These are phyloP conservation scores for Poeciliopsis turrubarensis DNA, from an alignment of 2,113 vertebrate genomes.

Conservation along the genomic window DNA sequence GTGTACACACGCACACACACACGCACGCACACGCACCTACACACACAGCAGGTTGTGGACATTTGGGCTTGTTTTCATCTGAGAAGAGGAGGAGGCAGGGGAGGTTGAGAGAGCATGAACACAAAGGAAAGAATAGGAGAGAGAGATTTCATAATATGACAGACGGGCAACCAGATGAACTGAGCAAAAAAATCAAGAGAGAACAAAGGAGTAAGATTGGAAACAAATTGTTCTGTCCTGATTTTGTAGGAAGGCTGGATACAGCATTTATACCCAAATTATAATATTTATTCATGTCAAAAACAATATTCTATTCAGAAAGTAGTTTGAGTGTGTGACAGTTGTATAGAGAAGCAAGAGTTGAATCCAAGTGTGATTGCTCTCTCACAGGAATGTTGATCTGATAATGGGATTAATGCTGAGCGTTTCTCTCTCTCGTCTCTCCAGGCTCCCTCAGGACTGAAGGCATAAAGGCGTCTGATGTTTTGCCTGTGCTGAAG, in stretches of 20 bases:
- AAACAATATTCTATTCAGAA: background rate
- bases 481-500: constrained; percentile 94
- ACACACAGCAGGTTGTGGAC: constrained; percentile 44
- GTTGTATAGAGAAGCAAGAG: background rate
- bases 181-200: constrained; percentile 9
- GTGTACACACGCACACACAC: too few relatives aligned
- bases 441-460: constrained; percentile 91
- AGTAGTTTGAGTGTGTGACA: background rate
- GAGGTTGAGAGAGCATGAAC: constrained; percentile 17
- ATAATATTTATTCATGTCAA: background rate
- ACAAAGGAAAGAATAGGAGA: constrained; percentile 3
- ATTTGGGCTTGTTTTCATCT: constrained; percentile 50
- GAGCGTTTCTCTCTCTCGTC: constrained; percentile 8
- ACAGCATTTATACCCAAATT: background rate
- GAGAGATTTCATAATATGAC: constrained; percentile 50
- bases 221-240: background rate
- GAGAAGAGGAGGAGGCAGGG: constrained; percentile 10
- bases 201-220: background rate
- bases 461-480: constrained; percentile 94
- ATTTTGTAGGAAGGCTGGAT: background rate
- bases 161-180: constrained; percentile 57
- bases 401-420: constrained; percentile 69
- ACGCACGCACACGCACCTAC: background rate
- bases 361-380: constrained; percentile 20
- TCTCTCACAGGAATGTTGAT: constrained; percentile 64